Evolutionary conservation across 1,140 invertebrate species (phyloP), one percentile per base, ranked within the genome.

Genomic region (Orussus abietinus): DNA sequence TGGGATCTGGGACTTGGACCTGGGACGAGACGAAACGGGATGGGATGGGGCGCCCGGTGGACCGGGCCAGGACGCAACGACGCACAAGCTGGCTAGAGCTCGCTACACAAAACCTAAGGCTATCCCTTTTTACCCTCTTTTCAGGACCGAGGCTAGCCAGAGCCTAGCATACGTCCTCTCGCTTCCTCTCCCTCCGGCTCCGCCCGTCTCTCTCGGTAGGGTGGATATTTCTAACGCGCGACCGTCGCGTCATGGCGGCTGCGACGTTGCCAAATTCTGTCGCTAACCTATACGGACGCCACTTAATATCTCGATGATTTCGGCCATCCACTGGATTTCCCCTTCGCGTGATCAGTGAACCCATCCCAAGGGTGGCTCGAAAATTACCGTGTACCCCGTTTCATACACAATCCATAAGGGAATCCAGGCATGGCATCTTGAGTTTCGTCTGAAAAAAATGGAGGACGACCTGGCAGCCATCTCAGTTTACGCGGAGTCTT

Each of bases 181-280:
- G 6, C 22, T n/a, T 25, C 22, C n/a, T 25, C 22, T 25, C 6
- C 22, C 22, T 6, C 21, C 18, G 15, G 34, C 3, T n/a, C n/a
- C n/a, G n/a, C 18, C 20, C 44, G 45, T 29, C 40, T 52, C 49
- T n/a, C n/a, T n/a, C n/a, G n/a, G n/a, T n/a, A n/a, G 43, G 33
- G 47, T 47, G 53, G 44, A 60, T 68, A 61, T 64, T 64, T 62
- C 56, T 61, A 59, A 64, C 59, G 56, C 51, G 50, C 47, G 49
- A 39, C 22, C 38, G n/a, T n/a, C 18, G 38, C 39, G 32, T 46
- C 39, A 64, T 59, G 64, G 58, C 59, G 57, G 48, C 46, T 57
- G 56, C 67, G 54, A 54, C 60, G 68, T 71, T 71, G 66, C 68
- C 68, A 68, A 66, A 69, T 66, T 64, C 67, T 66, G 47, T 60